Evolutionary conservation across 1,140 invertebrate species (phyloP).

Genomic region (Procambarus clarkii): DNA sequence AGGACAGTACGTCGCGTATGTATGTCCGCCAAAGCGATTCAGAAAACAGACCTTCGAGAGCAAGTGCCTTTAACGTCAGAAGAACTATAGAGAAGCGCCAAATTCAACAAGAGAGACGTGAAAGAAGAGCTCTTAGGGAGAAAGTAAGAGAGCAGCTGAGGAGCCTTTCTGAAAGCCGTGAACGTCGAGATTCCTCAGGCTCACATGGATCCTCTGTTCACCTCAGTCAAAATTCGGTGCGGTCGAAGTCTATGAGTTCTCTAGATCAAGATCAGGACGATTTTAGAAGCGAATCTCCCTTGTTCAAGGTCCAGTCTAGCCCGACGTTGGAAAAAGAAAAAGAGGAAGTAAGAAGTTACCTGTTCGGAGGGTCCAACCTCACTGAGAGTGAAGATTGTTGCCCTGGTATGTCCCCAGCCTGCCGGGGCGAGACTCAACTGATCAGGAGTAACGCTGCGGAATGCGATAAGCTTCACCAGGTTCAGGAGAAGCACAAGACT

Average conservation of each 20-base stretch:
- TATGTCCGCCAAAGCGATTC: slow-evolving; percentile 71
- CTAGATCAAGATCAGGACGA: slow-evolving; percentile 69
- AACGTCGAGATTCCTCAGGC: slow-evolving; percentile 60
- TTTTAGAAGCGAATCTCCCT: slow-evolving; percentile 63
- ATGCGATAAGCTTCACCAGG: not conserved
- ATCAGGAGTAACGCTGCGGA: not conserved
- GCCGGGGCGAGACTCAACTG: not conserved
- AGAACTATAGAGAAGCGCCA: slow-evolving; percentile 70
- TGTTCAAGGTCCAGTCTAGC: slow-evolving; percentile 71
- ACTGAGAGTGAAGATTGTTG: slow-evolving; percentile 37
- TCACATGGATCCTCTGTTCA: slow-evolving; percentile 62
- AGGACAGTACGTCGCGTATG: slow-evolving; percentile 68
- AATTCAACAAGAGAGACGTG: slow-evolving; percentile 69
- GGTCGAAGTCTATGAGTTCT: slow-evolving; percentile 72
- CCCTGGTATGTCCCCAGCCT: not conserved
- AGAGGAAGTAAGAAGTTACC: slow-evolving; percentile 65
- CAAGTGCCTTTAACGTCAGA: slow-evolving; percentile 71
- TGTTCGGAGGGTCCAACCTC: slow-evolving; percentile 64
- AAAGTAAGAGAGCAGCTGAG: slow-evolving; percentile 64
- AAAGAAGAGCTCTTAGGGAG: slow-evolving; percentile 63
- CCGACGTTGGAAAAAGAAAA: slow-evolving; percentile 71
- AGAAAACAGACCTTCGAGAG: slow-evolving; percentile 67
- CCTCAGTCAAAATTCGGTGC: slow-evolving; percentile 62
- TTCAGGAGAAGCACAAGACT: slow-evolving; percentile 7
- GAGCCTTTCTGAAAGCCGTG: slow-evolving; percentile 61